Percentiles rank a stretch among this genome's conserved stretches.
These are phyloP conservation scores for Pristis pectinata DNA, from an alignment of 2,797 vertebrate species.

Conservation along the genomic window DNA sequence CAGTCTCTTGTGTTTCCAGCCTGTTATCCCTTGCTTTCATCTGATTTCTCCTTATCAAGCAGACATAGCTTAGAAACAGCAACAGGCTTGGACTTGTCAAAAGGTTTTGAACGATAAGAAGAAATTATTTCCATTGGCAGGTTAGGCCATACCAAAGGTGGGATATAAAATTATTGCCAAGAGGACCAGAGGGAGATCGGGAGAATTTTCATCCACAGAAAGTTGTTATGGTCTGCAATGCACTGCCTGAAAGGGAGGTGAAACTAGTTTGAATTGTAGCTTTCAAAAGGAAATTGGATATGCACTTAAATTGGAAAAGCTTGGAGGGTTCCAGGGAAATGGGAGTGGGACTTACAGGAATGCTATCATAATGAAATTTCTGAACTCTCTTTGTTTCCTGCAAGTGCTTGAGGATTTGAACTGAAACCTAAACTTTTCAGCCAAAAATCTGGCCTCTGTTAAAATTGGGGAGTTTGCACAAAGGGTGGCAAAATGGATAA, in stretches of 20 bases:
- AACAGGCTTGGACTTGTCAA: neutral
- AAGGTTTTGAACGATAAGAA: neutral
- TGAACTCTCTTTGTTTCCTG: neutral
- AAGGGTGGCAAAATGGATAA: neutral
- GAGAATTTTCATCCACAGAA: too few relatives aligned
- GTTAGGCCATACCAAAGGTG: neutral
- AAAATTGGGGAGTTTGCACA: neutral
- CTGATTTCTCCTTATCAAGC: neutral
- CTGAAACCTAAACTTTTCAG: neutral
- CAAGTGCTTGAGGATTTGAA: neutral
- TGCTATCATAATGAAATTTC: neutral
- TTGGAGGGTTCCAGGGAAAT: too few relatives aligned
- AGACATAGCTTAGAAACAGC: neutral
- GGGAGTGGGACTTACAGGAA: neutral
- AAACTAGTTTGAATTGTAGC: neutral
- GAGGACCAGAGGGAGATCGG: neutral
- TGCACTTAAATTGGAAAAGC: neutral
- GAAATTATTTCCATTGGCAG: neutral
- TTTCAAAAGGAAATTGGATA: neutral
- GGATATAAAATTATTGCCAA: neutral
- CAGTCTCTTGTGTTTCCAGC: too few relatives aligned
- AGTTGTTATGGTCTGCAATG: neutral
- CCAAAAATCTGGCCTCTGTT: neutral
- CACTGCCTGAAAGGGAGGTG: neutral
- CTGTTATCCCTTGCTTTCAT: neutral